phyloP scores from a whole-genome alignment of 2,113 vertebrate species.

The Rattus rattus region DNA sequence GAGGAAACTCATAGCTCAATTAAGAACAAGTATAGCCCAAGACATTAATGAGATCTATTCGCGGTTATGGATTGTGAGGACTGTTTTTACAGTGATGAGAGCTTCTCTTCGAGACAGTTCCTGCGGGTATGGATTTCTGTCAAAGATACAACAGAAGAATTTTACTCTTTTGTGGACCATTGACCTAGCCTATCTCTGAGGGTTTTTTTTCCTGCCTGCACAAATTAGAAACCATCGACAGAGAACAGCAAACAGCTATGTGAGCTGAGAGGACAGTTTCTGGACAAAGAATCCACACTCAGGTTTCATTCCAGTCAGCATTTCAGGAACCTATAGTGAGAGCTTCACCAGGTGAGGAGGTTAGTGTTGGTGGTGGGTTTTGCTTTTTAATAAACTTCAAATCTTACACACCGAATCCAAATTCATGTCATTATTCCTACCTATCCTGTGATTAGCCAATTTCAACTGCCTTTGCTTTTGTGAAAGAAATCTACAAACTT shows the following conservation, averaged over 20 bases:
- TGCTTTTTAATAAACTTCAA: not conserved
- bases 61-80: conserved; percentile 5
- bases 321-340: not conserved
- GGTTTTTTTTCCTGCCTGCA: conserved; percentile 23
- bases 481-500: conserved; percentile 30
- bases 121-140: not conserved
- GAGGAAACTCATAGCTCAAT: conserved; percentile 18
- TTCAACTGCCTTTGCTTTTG: not conserved
- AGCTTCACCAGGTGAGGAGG: conserved; percentile 43
- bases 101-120: conserved; percentile 25
- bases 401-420: conserved; percentile 70
- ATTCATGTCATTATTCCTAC: conserved; percentile 61
- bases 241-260: conserved; percentile 62
- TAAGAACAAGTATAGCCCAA: conserved; percentile 47
- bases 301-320: not conserved
- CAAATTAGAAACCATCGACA: conserved; percentile 68
- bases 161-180: not conserved
- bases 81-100: not conserved
- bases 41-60: conserved; percentile 51
- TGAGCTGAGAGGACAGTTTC: not conserved
- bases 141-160: not conserved
- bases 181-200: not conserved
- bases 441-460: conserved; percentile 29
- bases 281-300: conserved; percentile 17
- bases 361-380: not conserved